phyloP scores from a whole-genome alignment of 2,888 invertebrate species.

The Pogonocherus hispidulus region DNA sequence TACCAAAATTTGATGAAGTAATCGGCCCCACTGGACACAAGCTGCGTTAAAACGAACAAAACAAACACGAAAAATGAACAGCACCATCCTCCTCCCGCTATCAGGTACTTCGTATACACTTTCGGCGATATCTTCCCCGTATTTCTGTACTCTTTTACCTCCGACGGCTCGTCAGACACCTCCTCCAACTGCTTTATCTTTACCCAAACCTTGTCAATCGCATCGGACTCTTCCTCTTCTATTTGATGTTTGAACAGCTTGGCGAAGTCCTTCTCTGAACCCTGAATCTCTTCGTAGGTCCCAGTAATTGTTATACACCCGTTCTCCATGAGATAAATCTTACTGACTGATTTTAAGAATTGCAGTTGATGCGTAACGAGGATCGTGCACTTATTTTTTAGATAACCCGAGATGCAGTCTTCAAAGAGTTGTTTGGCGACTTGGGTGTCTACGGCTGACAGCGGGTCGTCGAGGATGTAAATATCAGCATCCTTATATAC shows the following conservation, averaged over 20 bases:
- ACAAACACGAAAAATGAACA: constrained; percentile 73
- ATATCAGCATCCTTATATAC: constrained; percentile 83
- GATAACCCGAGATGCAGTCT: constrained; percentile 74
- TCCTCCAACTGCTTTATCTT: constrained; percentile 41
- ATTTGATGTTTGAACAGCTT: constrained; percentile 68
- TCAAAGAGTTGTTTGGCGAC: constrained; percentile 84
- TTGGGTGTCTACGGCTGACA: constrained; percentile 84
- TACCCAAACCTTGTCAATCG: constrained; percentile 41
- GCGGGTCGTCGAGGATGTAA: constrained; percentile 84
- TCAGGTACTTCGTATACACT: constrained; percentile 80
- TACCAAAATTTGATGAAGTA: constrained; percentile 86
- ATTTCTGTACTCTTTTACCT: constrained; percentile 47
- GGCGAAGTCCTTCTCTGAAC: constrained; percentile 71
- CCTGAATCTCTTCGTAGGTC: constrained; percentile 69
- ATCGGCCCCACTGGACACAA: constrained; percentile 81
- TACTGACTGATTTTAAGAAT: constrained; percentile 77
- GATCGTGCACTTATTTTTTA: constrained; percentile 77
- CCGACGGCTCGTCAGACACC: constrained; percentile 45
- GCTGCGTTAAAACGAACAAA: constrained; percentile 78
- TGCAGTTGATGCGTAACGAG: constrained; percentile 90
- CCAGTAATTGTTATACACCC: constrained; percentile 70
- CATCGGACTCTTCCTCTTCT: constrained; percentile 55
- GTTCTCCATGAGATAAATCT: constrained; percentile 76
- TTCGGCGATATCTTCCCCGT: constrained; percentile 70
- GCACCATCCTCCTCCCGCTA: constrained; percentile 79